Percentiles rank a stretch among this genome's conserved stretches.
Evolutionary conservation across 2,113 vertebrate genomes (phyloP).

Genomic region (Prochilodus magdalenae): DNA sequence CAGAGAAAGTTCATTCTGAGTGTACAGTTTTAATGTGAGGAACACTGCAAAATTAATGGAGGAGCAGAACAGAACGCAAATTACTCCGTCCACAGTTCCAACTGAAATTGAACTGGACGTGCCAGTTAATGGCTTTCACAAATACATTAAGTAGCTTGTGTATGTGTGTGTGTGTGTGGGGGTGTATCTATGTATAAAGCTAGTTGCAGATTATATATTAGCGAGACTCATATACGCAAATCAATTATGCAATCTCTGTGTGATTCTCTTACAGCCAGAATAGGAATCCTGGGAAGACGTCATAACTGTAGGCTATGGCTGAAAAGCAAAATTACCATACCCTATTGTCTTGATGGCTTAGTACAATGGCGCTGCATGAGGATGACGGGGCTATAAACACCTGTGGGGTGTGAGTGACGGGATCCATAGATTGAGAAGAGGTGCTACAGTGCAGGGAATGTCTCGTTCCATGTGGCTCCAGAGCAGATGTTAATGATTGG

Average conservation of each 20-base stretch:
- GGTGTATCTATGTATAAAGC: background rate
- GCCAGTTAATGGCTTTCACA: conserved; percentile 10
- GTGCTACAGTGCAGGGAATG: too few relatives aligned
- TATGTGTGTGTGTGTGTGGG: conserved; percentile 33
- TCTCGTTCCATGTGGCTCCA: too few relatives aligned
- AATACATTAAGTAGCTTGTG: background rate
- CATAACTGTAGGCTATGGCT: background rate
- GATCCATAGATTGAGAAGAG: too few relatives aligned
- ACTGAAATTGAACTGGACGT: conserved; percentile 59
- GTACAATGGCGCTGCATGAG: too few relatives aligned
- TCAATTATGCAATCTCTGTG: background rate
- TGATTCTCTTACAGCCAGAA: background rate
- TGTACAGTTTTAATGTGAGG: background rate
- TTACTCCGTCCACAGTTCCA: conserved; percentile 18
- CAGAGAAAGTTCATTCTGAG: background rate
- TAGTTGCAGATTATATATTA: background rate
- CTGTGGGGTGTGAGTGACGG: too few relatives aligned
- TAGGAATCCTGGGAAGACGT: background rate
- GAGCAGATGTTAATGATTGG: too few relatives aligned
- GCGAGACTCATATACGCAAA: background rate
- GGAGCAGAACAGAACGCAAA: background rate
- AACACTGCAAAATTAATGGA: conserved; percentile 7
- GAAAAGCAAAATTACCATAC: too few relatives aligned
- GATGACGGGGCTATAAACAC: too few relatives aligned
- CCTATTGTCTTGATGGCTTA: too few relatives aligned